phyloP scores from a whole-genome alignment of 2,797 vertebrate species.

The Dermochelys coriacea region DNA sequence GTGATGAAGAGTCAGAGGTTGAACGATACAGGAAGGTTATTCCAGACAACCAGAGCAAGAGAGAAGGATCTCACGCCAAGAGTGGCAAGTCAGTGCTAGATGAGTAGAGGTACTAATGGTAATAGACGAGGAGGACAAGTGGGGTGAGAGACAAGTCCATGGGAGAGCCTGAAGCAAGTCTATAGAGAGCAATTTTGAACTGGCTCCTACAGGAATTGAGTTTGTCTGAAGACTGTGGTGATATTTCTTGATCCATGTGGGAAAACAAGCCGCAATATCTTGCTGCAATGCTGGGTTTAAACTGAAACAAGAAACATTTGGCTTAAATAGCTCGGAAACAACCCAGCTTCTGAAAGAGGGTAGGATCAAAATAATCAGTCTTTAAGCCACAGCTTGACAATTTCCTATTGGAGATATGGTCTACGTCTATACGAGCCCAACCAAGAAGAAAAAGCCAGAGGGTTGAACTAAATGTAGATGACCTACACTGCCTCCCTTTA shows the following conservation, averaged over 20 bases:
- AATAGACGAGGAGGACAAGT: background rate
- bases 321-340: background rate
- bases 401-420: background rate
- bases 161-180: background rate
- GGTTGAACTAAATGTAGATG: background rate
- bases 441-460: background rate
- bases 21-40: background rate
- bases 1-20: background rate
- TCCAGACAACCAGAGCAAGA: background rate
- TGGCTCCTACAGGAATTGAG: background rate
- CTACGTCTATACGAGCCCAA: background rate
- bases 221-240: background rate
- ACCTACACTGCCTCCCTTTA: background rate
- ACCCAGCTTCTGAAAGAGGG: background rate
- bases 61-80: background rate
- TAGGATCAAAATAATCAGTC: background rate
- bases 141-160: background rate
- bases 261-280: background rate
- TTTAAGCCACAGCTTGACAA: slow-evolving; percentile 3
- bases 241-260: background rate
- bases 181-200: background rate
- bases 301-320: background rate
- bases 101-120: background rate
- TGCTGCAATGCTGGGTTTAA: background rate
- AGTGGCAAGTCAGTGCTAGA: background rate